phyloP scores from a whole-genome alignment of 1,140 invertebrate genomes.

The Callitettix versicolor region DNA sequence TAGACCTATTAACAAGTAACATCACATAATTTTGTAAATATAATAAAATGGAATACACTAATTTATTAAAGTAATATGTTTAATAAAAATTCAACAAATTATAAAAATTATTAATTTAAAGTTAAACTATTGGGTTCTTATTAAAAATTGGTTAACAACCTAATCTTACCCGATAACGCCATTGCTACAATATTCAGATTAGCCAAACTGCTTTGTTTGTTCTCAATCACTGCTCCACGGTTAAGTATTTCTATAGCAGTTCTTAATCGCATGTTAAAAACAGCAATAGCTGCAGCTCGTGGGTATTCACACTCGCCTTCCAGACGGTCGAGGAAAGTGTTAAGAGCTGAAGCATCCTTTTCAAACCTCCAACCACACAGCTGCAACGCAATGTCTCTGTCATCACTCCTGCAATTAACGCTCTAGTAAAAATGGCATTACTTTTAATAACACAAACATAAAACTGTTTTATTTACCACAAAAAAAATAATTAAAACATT shows the following conservation, averaged over 20 bases:
- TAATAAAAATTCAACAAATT: too few relatives aligned
- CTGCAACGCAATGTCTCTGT: conserved; percentile 65
- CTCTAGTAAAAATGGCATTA: conserved; percentile 1
- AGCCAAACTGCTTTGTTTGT: conserved; percentile 6
- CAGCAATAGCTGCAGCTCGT: conserved; percentile 77
- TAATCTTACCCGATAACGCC: conserved; percentile 61
- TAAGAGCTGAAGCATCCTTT: conserved; percentile 40
- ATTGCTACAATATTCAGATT: conserved; percentile 67
- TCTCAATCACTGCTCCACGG: conserved; percentile 38
- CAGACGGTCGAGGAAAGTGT: conserved; percentile 22
- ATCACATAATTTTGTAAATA: too few relatives aligned
- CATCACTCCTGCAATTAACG: conserved; percentile 50
- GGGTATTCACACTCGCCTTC: conserved; percentile 34
- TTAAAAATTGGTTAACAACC: too few relatives aligned
- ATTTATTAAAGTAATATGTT: too few relatives aligned
- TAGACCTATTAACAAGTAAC: too few relatives aligned
- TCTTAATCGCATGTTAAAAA: conserved; percentile 78
- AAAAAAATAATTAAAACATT: conserved; percentile 8
- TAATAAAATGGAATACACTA: too few relatives aligned
- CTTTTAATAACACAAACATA: background rate
- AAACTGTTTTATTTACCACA: background rate
- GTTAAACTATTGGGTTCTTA: too few relatives aligned
- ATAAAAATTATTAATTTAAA: too few relatives aligned
- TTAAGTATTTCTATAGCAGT: conserved; percentile 77
- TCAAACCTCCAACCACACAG: conserved; percentile 81